Base-by-base conservation (phyloP, 1,140 invertebrate genomes). In the Hylaeus anthracinus region DNA sequence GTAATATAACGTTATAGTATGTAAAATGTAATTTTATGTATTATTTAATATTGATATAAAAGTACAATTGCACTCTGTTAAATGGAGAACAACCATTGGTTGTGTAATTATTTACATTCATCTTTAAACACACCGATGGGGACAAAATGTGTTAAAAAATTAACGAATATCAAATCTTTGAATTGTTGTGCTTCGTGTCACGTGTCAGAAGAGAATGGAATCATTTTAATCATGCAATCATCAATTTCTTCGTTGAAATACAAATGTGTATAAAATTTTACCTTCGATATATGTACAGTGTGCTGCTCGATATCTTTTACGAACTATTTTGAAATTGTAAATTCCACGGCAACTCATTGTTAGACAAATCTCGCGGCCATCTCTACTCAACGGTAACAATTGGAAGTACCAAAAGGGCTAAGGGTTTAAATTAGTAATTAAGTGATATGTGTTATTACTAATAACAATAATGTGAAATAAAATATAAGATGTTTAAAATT, bases 231-330 rank as follows among this genome's bases (percentile, higher is more conserved):
- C 26, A 26, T 26, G 26, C 26, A 26, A 26, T 26, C 43, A 45
- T 45, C 1, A 37, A 10, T 72, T 39, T 14, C 9, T 37, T 56
- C 12, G 51, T 9, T 2, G 2, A 9, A 58, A 63, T 73, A 73
- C 10, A 64, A 73, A 73, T 64, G 41, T 53, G 41, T 73, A 55
- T n/a, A 64, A 73, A 73, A 64, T 64, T 73, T 53, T 8, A 48
- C 53, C 60, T 41, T 3, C n/a, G 5, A 15, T 39, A 37, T 12
- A 48, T 37, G 43, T 15, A 64, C 12, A 64, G 2, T 65, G 64
- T 14, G n/a, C 39, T 43, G 55, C 5, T n/a, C 58, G 41, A 5
- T 41, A 10, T 56, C 14, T 2, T 67, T 58, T 60, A 39, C 15
- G n/a, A 43, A 12, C 1, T 10, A 67, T 37, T 0, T 26, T 14